Evolutionary conservation across 2,797 vertebrate species (phyloP), one percentile per base, ranked within the genome.

Genomic region (Presbytis comata): DNA sequence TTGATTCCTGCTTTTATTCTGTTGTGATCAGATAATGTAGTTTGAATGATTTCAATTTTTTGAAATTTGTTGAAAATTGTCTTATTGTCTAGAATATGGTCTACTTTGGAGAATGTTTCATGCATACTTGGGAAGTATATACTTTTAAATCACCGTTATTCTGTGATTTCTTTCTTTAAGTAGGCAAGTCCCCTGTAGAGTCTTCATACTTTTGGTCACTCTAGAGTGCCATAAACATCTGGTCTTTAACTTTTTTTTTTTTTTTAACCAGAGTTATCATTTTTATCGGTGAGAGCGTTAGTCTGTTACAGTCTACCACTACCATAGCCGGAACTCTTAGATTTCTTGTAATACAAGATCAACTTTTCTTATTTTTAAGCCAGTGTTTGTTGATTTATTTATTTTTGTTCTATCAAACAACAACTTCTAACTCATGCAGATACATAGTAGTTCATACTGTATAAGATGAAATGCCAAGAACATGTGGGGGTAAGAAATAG

Each of bases 51-150:
- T 92, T 86, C 21, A 41, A 26, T 14, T 36, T 86, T 93, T 72
- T 74, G 16, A 87, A 84, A 61, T 67, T 93, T 93, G 53, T 79
- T 81, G 46, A 97, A 92, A 89, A n/a, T 78, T 74, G 17, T 53
- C 61, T 84, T 21, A 59, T 59, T 59, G 24, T 59, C 57, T 59
- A 28, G 57, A 59, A 59, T 59, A 59, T 59, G 57, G 24, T 28
- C 57, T 59, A 28, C 57, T 59, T 28, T 59, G 57, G 26, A 59
- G 26, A 59, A 59, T 59, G 57, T 59, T 59, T 12, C 57, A 28
- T 59, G 26, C 26, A 26, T 28, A 59, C 57, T 59, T 12, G 26
- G 57, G 57, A 59, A 59, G 19, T 57, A 46, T 41, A 70, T 44
- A 72, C 83, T 75, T 84, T 94, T 28, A 59, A 59, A 59, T 59